A percentile compares a stretch with the other conserved stretches of the same genome.
Evolutionary conservation across 2,888 invertebrate species (phyloP).

Genomic region (Dichetophora obliterata): DNA sequence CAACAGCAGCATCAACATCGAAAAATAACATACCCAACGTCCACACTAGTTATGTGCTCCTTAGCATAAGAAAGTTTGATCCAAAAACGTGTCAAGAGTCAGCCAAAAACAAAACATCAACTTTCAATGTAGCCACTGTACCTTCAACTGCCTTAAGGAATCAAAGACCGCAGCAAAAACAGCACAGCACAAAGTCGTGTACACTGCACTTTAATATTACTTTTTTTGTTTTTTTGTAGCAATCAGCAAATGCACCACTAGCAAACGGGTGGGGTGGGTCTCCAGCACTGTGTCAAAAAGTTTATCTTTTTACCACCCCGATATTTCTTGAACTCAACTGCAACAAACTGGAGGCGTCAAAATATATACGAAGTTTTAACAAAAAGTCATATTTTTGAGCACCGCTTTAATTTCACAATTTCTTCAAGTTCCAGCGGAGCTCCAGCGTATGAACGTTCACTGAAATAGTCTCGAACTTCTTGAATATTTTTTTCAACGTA

Average conservation of each 20-base stretch:
- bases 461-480: background rate
- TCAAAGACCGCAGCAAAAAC: background rate
- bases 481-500: background rate
- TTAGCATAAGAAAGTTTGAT: no score
- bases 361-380: background rate
- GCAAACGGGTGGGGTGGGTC: conserved; percentile 30
- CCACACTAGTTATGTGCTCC: no score
- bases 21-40: background rate
- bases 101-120: conserved; percentile 15
- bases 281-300: conserved; percentile 3
- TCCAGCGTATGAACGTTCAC: conserved; percentile 1
- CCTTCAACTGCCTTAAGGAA: background rate
- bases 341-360: background rate
- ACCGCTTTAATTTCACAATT: conserved; percentile 7
- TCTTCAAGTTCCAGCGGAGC: conserved; percentile 6
- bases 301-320: background rate
- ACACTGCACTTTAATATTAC: background rate
- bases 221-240: background rate
- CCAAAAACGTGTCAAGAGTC: conserved; percentile 13
- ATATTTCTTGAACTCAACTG: background rate
- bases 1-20: background rate
- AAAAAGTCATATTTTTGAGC: background rate
- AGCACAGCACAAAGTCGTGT: background rate
- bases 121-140: background rate
- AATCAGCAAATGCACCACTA: background rate